Percentiles rank a stretch among this genome's conserved stretches.
Conservation (phyloP, 2,113 vertebrate species). For the Saiga tatarica region DNA sequence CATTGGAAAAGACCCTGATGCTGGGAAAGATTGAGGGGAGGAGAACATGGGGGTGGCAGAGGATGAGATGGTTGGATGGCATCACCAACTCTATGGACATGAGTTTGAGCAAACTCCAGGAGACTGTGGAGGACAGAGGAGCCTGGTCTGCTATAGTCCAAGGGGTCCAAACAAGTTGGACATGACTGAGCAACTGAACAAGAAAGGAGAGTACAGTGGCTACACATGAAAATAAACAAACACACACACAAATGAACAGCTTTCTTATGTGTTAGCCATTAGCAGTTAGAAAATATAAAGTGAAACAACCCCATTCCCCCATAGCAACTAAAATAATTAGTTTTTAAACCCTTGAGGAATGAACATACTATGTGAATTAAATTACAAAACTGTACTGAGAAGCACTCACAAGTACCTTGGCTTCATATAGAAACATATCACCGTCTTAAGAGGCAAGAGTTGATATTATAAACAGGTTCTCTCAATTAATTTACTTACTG, state of each 20-base stretch:
- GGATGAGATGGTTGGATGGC: not conserved
- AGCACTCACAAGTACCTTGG: not conserved
- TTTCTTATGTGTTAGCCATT: not conserved
- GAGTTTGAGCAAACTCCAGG: not conserved
- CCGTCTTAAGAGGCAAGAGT: slow-evolving; percentile 10
- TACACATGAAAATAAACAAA: not conserved
- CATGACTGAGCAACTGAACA: not conserved
- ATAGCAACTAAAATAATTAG: not conserved
- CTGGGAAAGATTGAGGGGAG: not conserved
- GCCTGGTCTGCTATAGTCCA: not conserved
- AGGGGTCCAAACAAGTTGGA: not conserved
- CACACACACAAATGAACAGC: not conserved
- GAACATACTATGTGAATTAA: not conserved
- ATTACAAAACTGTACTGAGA: not conserved
- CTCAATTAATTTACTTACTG: slow-evolving; percentile 67
- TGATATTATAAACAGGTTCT: slow-evolving; percentile 25
- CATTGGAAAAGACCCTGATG: not conserved
- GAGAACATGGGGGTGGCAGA: not conserved
- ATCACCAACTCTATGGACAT: not conserved
- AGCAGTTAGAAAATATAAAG: not conserved
- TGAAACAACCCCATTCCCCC: not conserved
- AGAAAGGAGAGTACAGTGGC: not conserved
- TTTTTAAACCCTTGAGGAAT: slow-evolving; percentile 26
- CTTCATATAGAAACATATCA: not conserved
- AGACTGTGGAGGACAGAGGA: not conserved